Conservation (phyloP, 2,113 vertebrate species). For the Empidonax traillii region DNA sequence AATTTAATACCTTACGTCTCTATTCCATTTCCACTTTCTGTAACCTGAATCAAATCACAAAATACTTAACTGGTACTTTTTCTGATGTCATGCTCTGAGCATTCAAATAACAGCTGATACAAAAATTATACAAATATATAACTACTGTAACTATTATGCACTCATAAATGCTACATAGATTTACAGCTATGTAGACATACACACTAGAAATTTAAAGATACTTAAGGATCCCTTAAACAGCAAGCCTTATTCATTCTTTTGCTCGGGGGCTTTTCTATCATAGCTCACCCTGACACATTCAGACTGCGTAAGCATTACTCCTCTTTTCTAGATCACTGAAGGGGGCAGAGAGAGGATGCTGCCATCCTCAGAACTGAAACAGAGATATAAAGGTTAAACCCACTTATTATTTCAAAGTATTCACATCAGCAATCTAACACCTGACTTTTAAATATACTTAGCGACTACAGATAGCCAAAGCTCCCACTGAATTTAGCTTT, state of each 20-base stretch:
- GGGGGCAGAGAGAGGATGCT: accelerated
- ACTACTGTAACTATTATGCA: not conserved
- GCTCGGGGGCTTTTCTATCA: not conserved
- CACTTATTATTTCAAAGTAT: not conserved
- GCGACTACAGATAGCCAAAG: not conserved
- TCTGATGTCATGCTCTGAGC: not conserved
- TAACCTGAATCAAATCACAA: not conserved
- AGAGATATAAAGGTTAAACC: not conserved
- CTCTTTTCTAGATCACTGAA: not conserved
- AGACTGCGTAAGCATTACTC: not conserved
- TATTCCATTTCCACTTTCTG: not conserved
- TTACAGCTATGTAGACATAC: not conserved
- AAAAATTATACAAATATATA: not conserved
- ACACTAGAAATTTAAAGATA: not conserved
- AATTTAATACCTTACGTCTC: not conserved
- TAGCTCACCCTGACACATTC: not conserved
- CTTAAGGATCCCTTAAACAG: not conserved
- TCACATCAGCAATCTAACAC: not conserved
- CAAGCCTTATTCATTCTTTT: not conserved
- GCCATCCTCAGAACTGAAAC: not conserved
- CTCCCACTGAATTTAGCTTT: not conserved
- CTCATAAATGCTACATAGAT: not conserved
- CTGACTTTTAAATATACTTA: not conserved
- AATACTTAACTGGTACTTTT: not conserved
- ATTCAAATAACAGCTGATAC: not conserved